These are phyloP conservation scores for Paramormyrops hopkinsi DNA, from an alignment of 2,797 vertebrate genomes.

Conservation along the genomic window DNA sequence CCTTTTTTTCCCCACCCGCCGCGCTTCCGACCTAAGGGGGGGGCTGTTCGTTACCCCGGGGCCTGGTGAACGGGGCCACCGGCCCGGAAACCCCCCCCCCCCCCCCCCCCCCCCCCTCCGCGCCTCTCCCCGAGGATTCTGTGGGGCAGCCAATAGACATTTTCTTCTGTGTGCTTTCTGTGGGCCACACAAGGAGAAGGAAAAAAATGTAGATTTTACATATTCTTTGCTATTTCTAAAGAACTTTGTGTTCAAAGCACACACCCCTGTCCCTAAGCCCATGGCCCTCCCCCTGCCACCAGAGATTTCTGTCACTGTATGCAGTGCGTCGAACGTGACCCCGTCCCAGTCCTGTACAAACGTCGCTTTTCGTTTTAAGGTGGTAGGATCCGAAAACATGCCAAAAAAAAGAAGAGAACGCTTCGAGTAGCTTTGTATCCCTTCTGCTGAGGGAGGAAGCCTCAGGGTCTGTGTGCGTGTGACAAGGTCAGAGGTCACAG, in stretches of 20 bases:
- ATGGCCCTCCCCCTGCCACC: neutral
- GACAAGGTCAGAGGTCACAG: neutral
- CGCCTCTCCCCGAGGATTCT: neutral
- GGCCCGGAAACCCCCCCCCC: too few species aligned
- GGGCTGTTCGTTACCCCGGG: too few species aligned
- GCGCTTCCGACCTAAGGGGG: too few species aligned
- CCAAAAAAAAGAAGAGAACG: neutral
- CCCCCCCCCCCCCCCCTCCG: neutral
- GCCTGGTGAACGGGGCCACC: too few species aligned
- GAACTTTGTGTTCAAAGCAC: constrained; percentile 3
- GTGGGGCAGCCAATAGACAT: neutral
- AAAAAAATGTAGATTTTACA: constrained; percentile 15
- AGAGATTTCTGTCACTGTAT: neutral
- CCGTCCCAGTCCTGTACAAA: neutral
- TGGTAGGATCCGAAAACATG: neutral
- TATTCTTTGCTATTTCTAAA: constrained; percentile 11
- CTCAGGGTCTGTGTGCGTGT: neutral
- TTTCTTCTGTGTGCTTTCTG: neutral
- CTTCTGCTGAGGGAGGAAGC: neutral
- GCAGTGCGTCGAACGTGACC: neutral
- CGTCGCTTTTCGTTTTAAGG: neutral
- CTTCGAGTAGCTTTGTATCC: neutral
- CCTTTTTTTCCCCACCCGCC: too few species aligned
- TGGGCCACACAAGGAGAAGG: neutral
- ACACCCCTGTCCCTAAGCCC: neutral